phyloP scores from a whole-genome alignment of 2,113 vertebrate species.

The Gymnocephalus cernua region DNA sequence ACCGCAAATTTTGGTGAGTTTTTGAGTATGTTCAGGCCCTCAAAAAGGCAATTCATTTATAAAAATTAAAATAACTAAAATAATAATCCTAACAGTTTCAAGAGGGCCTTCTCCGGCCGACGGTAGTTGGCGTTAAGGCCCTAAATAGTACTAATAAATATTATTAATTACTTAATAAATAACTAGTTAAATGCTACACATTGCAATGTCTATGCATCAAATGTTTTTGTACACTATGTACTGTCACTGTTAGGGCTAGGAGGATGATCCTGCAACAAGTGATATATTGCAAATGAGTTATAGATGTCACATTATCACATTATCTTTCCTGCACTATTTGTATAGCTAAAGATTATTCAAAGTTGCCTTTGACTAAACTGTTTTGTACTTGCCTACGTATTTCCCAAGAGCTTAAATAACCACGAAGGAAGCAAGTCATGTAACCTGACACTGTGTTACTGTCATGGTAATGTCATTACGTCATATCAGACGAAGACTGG shows the following conservation, averaged over 20 bases:
- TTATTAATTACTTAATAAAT: too few relatives aligned
- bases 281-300: neutral
- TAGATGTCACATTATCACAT: neutral
- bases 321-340: neutral
- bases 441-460: neutral
- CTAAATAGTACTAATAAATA: too few relatives aligned
- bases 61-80: too few relatives aligned
- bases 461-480: neutral
- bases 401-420: neutral
- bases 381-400: neutral
- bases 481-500: constrained; percentile 1
- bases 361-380: neutral
- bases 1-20: too few relatives aligned
- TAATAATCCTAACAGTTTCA: too few relatives aligned
- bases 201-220: neutral
- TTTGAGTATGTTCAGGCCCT: too few relatives aligned
- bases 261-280: neutral
- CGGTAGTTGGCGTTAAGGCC: too few relatives aligned
- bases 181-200: neutral
- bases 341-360: neutral
- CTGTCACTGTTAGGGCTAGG: neutral
- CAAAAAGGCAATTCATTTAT: too few relatives aligned
- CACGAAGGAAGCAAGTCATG: neutral
- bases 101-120: too few relatives aligned
- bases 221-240: neutral